Percentiles rank a stretch among this genome's conserved stretches.
phyloP scores from a whole-genome alignment of 2,888 invertebrate species.

The Drosophila longiperda region DNA sequence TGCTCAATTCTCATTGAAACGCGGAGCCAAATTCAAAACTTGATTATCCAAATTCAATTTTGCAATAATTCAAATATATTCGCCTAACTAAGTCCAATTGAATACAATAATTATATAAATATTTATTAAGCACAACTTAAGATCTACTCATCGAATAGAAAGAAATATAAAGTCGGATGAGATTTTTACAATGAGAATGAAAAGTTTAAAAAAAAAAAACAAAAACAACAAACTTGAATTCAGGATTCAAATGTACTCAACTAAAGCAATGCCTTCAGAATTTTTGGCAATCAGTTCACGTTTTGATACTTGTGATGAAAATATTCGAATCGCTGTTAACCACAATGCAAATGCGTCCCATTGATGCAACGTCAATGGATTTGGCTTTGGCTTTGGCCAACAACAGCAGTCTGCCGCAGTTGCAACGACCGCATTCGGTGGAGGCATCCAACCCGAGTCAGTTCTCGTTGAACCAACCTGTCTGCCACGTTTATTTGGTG shows the following conservation, averaged over 20 bases:
- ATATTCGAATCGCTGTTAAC: not conserved
- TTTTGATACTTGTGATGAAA: not conserved
- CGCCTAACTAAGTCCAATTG: not conserved
- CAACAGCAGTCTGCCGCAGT: constrained; percentile 10
- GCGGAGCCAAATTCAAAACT: not conserved
- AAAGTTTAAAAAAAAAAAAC: too few species aligned
- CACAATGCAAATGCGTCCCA: constrained; percentile 14
- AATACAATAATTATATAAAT: not conserved
- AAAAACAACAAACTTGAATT: not conserved
- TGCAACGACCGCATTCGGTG: not conserved
- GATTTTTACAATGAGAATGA: not conserved
- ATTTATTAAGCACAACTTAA: not conserved
- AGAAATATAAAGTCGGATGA: too few species aligned
- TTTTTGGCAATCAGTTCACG: not conserved
- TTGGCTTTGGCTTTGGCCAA: constrained; percentile 23
- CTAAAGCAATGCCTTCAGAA: not conserved
- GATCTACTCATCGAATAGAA: not conserved
- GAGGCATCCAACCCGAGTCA: not conserved
- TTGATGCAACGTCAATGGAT: constrained; percentile 32
- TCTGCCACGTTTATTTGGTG: constrained; percentile 63
- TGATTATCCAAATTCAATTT: not conserved
- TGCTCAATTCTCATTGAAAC: not conserved
- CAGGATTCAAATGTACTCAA: not conserved
- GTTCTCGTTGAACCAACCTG: constrained; percentile 13
- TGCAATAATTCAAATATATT: not conserved